Evolutionary conservation across 1,140 invertebrate species (phyloP).

Genomic region (Eupeodes corollae): DNA sequence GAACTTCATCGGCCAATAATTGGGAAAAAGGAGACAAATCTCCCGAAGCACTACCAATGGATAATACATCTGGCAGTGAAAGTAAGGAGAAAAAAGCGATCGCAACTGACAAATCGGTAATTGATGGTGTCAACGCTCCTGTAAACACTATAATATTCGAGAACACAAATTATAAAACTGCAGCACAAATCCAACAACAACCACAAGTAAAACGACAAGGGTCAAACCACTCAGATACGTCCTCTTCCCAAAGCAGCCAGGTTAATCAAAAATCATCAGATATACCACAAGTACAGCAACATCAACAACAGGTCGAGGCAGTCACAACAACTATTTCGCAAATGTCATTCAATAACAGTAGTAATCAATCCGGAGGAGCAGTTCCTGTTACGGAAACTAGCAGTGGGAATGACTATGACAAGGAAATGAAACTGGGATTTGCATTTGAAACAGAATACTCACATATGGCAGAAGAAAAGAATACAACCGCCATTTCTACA

Average conservation of each 20-base stretch:
- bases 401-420: conserved; percentile 60
- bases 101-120: conserved; percentile 10
- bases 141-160: conserved; percentile 86
- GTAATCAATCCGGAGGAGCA: conserved; percentile 20
- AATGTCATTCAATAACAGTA: conserved; percentile 38
- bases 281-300: conserved; percentile 4
- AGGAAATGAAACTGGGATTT: conserved; percentile 85
- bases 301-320: conserved; percentile 23
- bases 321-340: conserved; percentile 39
- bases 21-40: not conserved
- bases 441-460: conserved; percentile 12
- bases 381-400: conserved; percentile 31
- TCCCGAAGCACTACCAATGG: no score
- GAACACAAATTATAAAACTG: conserved; percentile 77
- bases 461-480: conserved; percentile 66
- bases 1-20: not conserved
- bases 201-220: conserved; percentile 8
- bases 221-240: not conserved
- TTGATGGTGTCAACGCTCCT: conserved; percentile 46
- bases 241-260: not conserved
- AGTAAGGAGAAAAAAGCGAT: conserved; percentile 1
- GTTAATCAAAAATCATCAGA: not conserved
- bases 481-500: conserved; percentile 13
- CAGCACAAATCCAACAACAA: conserved; percentile 27
- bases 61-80: not conserved